Evolutionary conservation across 2,888 invertebrate genomes (phyloP).

Genomic region (Apodemia mormo): DNA sequence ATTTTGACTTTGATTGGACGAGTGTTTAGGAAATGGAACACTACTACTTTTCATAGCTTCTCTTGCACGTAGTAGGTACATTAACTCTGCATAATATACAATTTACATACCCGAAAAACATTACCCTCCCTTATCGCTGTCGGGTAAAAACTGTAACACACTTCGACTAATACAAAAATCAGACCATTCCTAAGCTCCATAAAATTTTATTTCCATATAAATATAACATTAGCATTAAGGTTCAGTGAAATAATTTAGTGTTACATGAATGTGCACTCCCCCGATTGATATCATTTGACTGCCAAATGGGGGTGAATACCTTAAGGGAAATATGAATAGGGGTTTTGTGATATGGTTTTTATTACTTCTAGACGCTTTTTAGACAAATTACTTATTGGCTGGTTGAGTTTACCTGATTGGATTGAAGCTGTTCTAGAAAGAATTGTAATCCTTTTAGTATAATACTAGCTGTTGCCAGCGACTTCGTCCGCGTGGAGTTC

Average conservation of each 20-base stretch:
- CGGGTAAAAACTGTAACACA: too few species aligned
- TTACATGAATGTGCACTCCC: neutral
- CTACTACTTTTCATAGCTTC: too few species aligned
- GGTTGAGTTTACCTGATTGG: too few species aligned
- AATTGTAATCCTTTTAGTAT: neutral
- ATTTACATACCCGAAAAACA: too few species aligned
- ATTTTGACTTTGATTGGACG: too few species aligned
- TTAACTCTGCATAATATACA: too few species aligned
- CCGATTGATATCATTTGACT: constrained; percentile 39
- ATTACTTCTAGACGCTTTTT: constrained; percentile 2
- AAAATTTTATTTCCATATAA: constrained; percentile 9
- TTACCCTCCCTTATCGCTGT: too few species aligned
- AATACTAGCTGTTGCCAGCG: too few species aligned
- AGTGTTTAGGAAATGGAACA: too few species aligned
- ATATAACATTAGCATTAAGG: constrained; percentile 2
- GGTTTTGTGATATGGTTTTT: constrained; percentile 11
- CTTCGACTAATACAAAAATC: neutral
- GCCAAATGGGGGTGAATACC: constrained; percentile 38
- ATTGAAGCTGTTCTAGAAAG: neutral
- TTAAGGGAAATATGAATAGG: constrained; percentile 11
- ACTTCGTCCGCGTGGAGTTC: too few species aligned
- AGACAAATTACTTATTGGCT: neutral
- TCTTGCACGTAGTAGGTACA: too few species aligned
- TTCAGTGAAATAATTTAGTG: neutral
- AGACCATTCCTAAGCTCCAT: neutral